These are phyloP conservation scores for Vireo griseus DNA, from an alignment of 2,797 vertebrate species.

Conservation along the genomic window DNA sequence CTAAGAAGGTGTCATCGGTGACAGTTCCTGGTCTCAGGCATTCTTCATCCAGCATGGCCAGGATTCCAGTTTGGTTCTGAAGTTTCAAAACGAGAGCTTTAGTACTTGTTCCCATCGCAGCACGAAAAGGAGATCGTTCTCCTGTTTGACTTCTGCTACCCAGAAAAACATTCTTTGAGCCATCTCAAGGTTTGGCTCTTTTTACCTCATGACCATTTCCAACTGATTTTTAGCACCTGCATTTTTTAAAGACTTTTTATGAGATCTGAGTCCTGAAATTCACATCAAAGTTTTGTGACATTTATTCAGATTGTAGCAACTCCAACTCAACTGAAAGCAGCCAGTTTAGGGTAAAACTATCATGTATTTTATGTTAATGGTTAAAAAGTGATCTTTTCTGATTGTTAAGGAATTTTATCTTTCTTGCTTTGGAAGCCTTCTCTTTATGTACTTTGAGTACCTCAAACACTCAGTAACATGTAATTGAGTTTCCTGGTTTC, in stretches of 20 bases:
- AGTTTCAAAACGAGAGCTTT: conserved; percentile 17
- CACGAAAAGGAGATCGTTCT: neutral
- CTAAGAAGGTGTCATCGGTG: conserved; percentile 94
- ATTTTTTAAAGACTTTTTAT: neutral
- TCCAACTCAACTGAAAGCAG: neutral
- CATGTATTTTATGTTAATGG: neutral
- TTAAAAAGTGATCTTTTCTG: neutral
- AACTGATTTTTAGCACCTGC: neutral
- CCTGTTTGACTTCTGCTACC: neutral
- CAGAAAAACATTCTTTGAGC: neutral
- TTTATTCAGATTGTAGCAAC: neutral
- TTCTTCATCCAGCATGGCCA: conserved; percentile 98
- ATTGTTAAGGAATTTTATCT: neutral
- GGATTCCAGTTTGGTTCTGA: conserved; percentile 94
- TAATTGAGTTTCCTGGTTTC: neutral
- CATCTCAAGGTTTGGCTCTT: neutral
- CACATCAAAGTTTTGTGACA: fast-evolving
- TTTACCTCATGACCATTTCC: neutral
- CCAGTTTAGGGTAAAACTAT: neutral
- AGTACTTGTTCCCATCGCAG: neutral
- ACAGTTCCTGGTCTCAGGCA: conserved; percentile 94
- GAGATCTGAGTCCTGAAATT: neutral
- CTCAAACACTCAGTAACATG: neutral
- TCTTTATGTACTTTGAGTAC: neutral
- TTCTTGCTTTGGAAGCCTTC: neutral